These are phyloP conservation scores for Microvelia longipes DNA, from an alignment of 1,140 invertebrate species.

Conservation along the genomic window DNA sequence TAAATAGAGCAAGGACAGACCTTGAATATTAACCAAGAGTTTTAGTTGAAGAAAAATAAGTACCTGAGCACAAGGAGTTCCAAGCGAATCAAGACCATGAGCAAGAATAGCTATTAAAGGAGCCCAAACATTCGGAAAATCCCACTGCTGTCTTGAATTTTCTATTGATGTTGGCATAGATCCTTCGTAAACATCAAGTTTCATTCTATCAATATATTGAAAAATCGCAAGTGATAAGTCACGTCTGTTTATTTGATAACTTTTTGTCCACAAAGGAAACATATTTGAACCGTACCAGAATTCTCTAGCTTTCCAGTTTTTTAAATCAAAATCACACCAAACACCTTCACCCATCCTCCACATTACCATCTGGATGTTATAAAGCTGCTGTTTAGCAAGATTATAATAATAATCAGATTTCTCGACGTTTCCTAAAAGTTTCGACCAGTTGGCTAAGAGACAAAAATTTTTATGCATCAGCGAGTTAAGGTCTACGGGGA, in stretches of 20 bases:
- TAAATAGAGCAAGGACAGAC: too few relatives aligned
- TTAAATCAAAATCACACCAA: constrained; percentile 58
- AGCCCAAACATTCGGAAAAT: constrained; percentile 76
- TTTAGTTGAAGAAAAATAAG: too few relatives aligned
- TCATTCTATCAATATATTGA: background rate
- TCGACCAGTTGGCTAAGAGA: constrained; percentile 44
- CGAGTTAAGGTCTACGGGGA: constrained; percentile 80
- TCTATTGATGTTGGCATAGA: constrained; percentile 57
- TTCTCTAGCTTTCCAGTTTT: constrained; percentile 27
- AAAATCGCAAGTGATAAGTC: background rate
- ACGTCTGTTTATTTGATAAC: constrained; percentile 24
- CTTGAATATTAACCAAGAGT: too few relatives aligned
- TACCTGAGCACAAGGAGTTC: constrained; percentile 30
- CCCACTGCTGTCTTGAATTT: constrained; percentile 68
- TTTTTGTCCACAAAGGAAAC: constrained; percentile 51
- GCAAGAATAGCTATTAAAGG: constrained; percentile 53
- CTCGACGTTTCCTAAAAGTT: constrained; percentile 32
- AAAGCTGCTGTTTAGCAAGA: background rate
- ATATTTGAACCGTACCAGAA: constrained; percentile 60
- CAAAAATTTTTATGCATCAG: constrained; percentile 68
- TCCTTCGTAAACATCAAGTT: background rate
- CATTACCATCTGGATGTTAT: constrained; percentile 33
- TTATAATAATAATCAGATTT: constrained; percentile 22
- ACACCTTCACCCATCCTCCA: constrained; percentile 51
- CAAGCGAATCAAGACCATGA: constrained; percentile 38